These are phyloP conservation scores for Henicopernis longicauda DNA, from an alignment of 2,113 vertebrate species.

Conservation along the genomic window DNA sequence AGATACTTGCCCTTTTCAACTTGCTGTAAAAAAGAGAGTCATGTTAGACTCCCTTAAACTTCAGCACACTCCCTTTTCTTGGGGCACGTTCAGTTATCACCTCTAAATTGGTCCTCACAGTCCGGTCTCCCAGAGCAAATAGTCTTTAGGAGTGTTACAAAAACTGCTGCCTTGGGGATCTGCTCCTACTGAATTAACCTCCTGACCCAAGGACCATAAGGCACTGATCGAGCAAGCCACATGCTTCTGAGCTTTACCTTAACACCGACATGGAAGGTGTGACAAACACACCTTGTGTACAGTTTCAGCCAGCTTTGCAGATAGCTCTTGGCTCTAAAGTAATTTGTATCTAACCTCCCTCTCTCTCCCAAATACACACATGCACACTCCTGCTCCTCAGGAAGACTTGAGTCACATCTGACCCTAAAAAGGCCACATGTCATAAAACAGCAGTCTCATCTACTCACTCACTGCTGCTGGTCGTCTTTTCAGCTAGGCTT, in stretches of 20 bases:
- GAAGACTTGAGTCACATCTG: not conserved
- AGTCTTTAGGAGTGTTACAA: not conserved
- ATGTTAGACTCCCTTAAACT: not conserved
- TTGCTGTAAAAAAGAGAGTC: not conserved
- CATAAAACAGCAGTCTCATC: not conserved
- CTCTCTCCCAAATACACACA: not conserved
- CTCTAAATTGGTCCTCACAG: not conserved
- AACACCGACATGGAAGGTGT: not conserved
- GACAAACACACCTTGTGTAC: not conserved
- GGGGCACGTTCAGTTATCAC: not conserved
- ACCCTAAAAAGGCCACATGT: not conserved
- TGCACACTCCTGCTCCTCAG: not conserved
- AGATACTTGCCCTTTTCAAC: not conserved
- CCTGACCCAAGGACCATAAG: not conserved
- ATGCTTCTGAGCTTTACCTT: not conserved
- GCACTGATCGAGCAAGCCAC: not conserved
- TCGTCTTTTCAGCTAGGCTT: not conserved
- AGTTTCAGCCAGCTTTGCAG: not conserved
- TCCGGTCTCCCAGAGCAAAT: not conserved
- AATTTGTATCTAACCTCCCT: not conserved
- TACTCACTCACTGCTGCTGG: not conserved
- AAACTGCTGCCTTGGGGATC: not conserved
- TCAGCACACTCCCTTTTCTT: not conserved
- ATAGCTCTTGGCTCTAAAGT: not conserved
- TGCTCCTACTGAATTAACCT: not conserved